Evolutionary conservation across 2,113 vertebrate species (phyloP).

Genomic region (Catagonus wagneri): DNA sequence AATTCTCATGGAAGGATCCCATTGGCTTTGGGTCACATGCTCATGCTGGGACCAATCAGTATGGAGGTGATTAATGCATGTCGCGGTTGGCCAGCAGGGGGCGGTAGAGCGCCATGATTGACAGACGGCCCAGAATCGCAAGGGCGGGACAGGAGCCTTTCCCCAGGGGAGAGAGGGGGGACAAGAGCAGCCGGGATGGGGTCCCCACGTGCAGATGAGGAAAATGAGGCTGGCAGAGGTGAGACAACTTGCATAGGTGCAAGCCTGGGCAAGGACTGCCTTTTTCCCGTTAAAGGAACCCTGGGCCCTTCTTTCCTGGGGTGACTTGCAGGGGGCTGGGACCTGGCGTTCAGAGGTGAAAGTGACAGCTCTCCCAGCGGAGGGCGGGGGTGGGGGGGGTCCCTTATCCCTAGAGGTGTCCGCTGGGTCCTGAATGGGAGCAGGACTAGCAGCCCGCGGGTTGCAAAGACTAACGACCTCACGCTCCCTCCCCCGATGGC

Average conservation of each 20-base stretch:
- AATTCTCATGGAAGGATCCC: neutral
- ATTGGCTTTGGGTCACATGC: neutral
- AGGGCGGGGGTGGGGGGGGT: neutral
- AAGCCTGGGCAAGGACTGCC: too few species aligned
- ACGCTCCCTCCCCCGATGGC: conserved; percentile 39
- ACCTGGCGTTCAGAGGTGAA: neutral
- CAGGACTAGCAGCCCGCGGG: conserved; percentile 68
- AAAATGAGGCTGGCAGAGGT: neutral
- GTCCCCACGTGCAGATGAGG: neutral
- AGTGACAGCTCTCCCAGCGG: neutral
- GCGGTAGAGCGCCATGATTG: neutral
- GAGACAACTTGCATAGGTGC: neutral
- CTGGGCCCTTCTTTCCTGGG: neutral
- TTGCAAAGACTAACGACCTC: conserved; percentile 66
- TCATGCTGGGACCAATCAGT: neutral
- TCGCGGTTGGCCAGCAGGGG: neutral
- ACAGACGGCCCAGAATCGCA: neutral
- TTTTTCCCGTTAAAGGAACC: neutral
- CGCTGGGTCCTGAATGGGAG: neutral
- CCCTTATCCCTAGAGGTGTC: neutral
- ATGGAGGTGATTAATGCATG: too few species aligned
- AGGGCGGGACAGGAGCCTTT: neutral
- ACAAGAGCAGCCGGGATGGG: too few species aligned
- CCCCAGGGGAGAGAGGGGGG: neutral
- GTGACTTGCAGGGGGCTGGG: neutral